A percentile compares a stretch with the other conserved stretches of the same genome.
phyloP scores from a whole-genome alignment of 2,113 vertebrate genomes.

The Zosterops borbonicus region DNA sequence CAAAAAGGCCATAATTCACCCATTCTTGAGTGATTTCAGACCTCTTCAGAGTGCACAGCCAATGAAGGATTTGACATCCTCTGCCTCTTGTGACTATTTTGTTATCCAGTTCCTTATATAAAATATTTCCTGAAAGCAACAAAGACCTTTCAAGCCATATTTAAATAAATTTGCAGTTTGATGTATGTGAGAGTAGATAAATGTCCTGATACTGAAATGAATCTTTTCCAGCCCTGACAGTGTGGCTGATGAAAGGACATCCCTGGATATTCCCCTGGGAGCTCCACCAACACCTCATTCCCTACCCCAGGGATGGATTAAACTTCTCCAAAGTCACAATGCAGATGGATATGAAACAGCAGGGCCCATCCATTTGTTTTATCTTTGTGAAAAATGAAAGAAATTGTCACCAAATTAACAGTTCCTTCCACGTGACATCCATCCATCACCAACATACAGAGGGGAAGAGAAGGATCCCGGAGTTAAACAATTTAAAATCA shows the following conservation, averaged over 20 bases:
- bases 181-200: background rate
- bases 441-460: accelerated
- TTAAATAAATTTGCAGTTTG: background rate
- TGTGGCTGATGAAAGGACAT: background rate
- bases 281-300: background rate
- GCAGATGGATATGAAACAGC: background rate
- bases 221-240: background rate
- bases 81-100: background rate
- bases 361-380: background rate
- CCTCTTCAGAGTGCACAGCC: background rate
- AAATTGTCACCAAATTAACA: background rate
- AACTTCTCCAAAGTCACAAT: background rate
- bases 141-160: background rate
- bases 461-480: background rate
- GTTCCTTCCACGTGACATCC: background rate
- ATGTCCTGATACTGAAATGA: background rate
- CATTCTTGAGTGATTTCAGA: background rate
- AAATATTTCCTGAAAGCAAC: background rate
- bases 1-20: background rate
- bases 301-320: background rate
- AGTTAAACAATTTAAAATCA: background rate
- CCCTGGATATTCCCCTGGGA: background rate
- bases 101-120: background rate
- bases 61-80: background rate
- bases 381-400: background rate